Percentiles rank a stretch among this genome's conserved stretches.
Conservation (phyloP, 1,140 invertebrate species). For the Ceratina calcarata region DNA sequence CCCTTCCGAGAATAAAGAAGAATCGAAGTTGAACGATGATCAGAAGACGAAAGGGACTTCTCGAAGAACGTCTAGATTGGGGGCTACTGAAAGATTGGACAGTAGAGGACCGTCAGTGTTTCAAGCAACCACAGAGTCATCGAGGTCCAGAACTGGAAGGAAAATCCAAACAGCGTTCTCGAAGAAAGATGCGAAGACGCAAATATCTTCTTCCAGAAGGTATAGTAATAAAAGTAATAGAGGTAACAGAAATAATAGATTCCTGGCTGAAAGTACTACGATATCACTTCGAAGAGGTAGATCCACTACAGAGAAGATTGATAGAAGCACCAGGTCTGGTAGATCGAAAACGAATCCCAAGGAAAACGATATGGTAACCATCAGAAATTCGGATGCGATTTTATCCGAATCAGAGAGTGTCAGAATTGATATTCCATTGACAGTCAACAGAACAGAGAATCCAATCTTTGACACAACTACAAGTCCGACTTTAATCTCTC, state of each 20-base stretch:
- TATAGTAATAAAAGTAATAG: slow-evolving; percentile 17
- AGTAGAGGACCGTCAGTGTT: slow-evolving; percentile 54
- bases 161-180: slow-evolving; percentile 66
- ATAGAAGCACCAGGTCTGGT: not conserved
- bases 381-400: slow-evolving; percentile 20
- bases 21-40: not conserved
- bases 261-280: slow-evolving; percentile 9
- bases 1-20: not conserved
- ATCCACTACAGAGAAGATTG: slow-evolving; percentile 16
- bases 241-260: not conserved
- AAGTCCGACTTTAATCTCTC: not conserved
- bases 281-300: not conserved
- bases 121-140: slow-evolving; percentile 42
- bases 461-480: not conserved
- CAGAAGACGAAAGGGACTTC: slow-evolving; percentile 1
- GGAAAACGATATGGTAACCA: slow-evolving; percentile 36
- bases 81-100: slow-evolving; percentile 24
- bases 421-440: slow-evolving; percentile 57
- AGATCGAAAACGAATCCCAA: slow-evolving; percentile 25
- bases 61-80: not conserved
- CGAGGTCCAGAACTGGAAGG: slow-evolving; percentile 68
- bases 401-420: slow-evolving; percentile 61
- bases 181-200: slow-evolving; percentile 56
- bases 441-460: slow-evolving; percentile 52
- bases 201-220: slow-evolving; percentile 43